These are phyloP conservation scores for Dicranocentrus wangi DNA, from an alignment of 2,888 invertebrate species.

Conservation along the genomic window DNA sequence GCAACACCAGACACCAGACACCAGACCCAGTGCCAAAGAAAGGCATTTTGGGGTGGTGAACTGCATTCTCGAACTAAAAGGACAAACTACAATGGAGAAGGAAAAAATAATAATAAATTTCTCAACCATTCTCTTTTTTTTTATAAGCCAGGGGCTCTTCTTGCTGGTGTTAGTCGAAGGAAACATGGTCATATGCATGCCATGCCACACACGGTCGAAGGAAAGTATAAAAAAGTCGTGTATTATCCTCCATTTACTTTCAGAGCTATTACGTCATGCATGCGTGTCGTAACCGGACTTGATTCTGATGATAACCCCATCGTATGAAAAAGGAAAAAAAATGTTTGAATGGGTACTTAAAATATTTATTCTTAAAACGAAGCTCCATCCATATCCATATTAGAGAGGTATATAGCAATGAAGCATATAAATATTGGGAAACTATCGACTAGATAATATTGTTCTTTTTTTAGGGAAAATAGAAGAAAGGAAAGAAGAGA, in stretches of 20 bases:
- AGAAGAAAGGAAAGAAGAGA: conserved; percentile 43
- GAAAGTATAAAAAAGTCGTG: no score
- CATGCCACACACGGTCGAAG: no score
- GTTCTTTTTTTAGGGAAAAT: conserved; percentile 31
- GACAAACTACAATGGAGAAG: background rate
- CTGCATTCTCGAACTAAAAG: conserved; percentile 3
- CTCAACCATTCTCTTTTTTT: no score
- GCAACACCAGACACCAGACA: background rate
- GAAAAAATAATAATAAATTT: conserved; percentile 26
- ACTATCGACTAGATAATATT: conserved; percentile 34
- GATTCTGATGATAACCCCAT: background rate
- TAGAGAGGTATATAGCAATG: conserved; percentile 6
- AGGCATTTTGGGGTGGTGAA: background rate
- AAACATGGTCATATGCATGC: no score
- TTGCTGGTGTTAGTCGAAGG: no score
- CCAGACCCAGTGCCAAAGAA: no score
- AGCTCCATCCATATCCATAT: background rate
- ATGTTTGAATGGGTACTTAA: conserved; percentile 36
- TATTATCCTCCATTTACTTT: no score
- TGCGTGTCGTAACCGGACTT: no score
- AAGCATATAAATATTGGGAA: conserved; percentile 6
- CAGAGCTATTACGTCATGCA: no score
- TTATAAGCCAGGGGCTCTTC: no score
- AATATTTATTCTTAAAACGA: conserved; percentile 17
- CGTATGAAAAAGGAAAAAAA: conserved; percentile 7